phyloP scores from a whole-genome alignment of 1,140 invertebrate genomes.

The Atta cephalotes region DNA sequence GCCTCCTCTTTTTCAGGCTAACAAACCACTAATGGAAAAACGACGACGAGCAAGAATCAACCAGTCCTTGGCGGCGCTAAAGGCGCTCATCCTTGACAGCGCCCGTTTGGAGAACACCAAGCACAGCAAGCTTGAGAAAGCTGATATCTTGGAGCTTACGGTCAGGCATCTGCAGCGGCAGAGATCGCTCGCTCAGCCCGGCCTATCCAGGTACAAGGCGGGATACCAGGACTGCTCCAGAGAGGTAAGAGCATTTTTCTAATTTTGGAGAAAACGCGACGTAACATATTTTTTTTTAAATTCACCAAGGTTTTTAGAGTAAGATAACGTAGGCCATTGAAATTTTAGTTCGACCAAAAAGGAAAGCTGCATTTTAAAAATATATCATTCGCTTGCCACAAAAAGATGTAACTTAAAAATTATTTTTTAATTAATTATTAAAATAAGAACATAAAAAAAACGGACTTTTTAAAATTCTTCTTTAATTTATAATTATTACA shows the following conservation, averaged over 20 bases:
- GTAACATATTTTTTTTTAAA: background rate
- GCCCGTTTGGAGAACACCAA: constrained; percentile 90
- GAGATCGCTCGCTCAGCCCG: constrained; percentile 88
- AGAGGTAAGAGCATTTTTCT: constrained; percentile 86
- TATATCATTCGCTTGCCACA: too few species aligned
- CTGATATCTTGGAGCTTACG: constrained; percentile 96
- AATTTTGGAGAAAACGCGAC: background rate
- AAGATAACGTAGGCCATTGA: background rate
- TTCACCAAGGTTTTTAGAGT: background rate
- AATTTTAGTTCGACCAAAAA: background rate
- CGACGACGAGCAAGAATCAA: constrained; percentile 95
- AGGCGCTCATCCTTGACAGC: constrained; percentile 93
- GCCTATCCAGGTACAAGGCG: constrained; percentile 88
- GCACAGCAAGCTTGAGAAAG: constrained; percentile 95
- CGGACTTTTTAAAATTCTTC: too few species aligned
- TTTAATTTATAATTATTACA: too few species aligned
- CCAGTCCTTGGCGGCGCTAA: constrained; percentile 94
- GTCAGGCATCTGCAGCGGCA: constrained; percentile 94
- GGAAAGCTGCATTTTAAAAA: background rate
- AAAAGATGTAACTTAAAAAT: too few species aligned
- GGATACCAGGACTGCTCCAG: constrained; percentile 94
- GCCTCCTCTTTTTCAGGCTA: constrained; percentile 87
- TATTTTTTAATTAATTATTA: too few species aligned
- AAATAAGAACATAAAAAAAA: too few species aligned
- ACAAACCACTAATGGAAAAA: constrained; percentile 97